A percentile compares a stretch with the other conserved stretches of the same genome.
These are phyloP conservation scores for Tethya wilhelma DNA, from an alignment of 37 sponge, comb jelly and placozoan species.

Conservation along the genomic window DNA sequence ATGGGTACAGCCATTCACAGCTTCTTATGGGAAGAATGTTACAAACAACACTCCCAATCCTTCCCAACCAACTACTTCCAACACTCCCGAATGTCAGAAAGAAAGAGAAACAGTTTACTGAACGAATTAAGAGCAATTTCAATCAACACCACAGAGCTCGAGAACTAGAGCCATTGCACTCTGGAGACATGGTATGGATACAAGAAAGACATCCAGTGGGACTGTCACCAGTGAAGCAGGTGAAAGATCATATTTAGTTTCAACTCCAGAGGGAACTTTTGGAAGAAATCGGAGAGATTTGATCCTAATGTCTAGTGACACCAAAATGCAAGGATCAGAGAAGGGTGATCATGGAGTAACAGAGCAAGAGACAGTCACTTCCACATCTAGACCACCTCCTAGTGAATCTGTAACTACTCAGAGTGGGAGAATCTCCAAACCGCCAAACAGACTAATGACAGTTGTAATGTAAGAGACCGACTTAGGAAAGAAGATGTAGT, in stretches of 20 bases:
- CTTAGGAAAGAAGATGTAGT: slow-evolving; percentile 13
- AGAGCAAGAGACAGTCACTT: too few relatives aligned
- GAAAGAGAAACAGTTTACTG: not conserved
- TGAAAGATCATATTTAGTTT: slow-evolving; percentile 24
- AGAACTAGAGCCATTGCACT: slow-evolving; percentile 1
- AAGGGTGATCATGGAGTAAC: too few relatives aligned
- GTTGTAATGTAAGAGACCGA: too few relatives aligned
- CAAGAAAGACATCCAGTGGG: slow-evolving; percentile 13
- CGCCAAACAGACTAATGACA: slow-evolving; percentile 1
- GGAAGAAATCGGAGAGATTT: slow-evolving; percentile 19
- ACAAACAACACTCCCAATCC: slow-evolving; percentile 22
- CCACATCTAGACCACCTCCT: too few relatives aligned
- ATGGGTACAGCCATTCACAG: slow-evolving; percentile 59
- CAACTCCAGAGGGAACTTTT: not conserved
- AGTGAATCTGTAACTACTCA: too few relatives aligned
- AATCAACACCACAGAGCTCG: slow-evolving; percentile 10
- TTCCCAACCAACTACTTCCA: not conserved
- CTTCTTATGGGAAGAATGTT: slow-evolving; percentile 53
- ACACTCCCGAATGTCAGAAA: not conserved
- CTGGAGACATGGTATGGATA: slow-evolving; percentile 42
- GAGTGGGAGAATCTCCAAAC: not conserved
- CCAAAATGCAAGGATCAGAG: too few relatives aligned
- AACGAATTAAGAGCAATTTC: slow-evolving; percentile 21
- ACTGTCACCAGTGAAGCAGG: not conserved
- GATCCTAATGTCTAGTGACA: too few relatives aligned